phyloP scores from a whole-genome alignment of 2,888 invertebrate genomes.

The Automeris io region DNA sequence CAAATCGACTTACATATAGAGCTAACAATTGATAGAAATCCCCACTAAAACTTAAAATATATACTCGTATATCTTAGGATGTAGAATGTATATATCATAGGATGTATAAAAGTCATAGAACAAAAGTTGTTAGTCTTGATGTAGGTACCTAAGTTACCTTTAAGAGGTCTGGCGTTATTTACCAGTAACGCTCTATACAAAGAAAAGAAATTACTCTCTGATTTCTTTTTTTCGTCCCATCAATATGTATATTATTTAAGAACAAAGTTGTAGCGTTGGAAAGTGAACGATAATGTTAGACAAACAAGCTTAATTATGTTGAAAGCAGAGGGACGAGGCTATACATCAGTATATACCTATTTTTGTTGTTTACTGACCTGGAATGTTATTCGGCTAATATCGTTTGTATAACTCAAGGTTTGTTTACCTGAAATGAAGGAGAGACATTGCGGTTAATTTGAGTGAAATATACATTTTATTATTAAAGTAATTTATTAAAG shows the following conservation, averaged over 20 bases:
- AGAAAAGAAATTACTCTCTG: background rate
- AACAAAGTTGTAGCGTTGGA: slow-evolving; percentile 1
- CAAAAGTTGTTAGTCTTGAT: too few species aligned
- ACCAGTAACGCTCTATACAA: background rate
- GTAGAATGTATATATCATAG: too few species aligned
- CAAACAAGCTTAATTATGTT: slow-evolving; percentile 16
- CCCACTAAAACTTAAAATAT: too few species aligned
- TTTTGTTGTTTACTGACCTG: slow-evolving; percentile 24
- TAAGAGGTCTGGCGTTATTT: background rate
- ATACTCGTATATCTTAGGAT: too few species aligned
- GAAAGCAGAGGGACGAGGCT: slow-evolving; percentile 11
- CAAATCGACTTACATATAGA: too few species aligned
- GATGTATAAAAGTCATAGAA: too few species aligned
- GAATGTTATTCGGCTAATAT: slow-evolving; percentile 15
- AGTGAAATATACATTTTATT: background rate
- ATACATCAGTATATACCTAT: slow-evolving; percentile 11
- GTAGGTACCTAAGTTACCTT: too few species aligned
- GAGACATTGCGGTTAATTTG: slow-evolving; percentile 15
- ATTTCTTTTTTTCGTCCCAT: background rate
- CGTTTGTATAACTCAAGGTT: slow-evolving; percentile 11
- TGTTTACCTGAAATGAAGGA: slow-evolving; percentile 57
- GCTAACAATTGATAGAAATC: too few species aligned
- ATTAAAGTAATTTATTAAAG: background rate
- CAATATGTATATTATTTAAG: background rate
- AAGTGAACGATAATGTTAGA: slow-evolving; percentile 12